Evolutionary conservation across 2,888 invertebrate species (phyloP), one percentile per base, ranked within the genome.

Genomic region (Drosophila trichaetosa): DNA sequence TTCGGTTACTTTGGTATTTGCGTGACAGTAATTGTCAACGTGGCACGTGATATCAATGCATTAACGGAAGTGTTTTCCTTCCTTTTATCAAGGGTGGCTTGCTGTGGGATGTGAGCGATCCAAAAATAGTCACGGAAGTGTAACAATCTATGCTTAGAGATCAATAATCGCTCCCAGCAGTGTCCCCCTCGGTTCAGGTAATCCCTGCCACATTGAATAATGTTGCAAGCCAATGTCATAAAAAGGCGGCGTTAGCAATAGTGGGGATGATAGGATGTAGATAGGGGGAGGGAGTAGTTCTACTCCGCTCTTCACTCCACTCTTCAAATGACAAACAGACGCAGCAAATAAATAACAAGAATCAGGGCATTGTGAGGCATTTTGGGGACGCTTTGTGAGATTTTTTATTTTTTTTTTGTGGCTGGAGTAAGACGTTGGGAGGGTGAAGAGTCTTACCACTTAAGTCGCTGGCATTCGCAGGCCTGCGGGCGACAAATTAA

Each of bases 261-360:
- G 59, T 49, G 42, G 36, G 11, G 33, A 31, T 48, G 18, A 16
- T 18, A 16, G 42, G 16, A 38, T 27, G 21, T 8, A 2, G 36
- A 54, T 24, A 7, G 36, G 7, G 27, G 18, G 54, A 18, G 60
- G 42, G 54, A 16, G 24, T n/a, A 38, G 49, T 52, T 27, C 10
- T 11, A 10, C 61, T 31, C 29, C 68, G n/a, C 54, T 52, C 49
- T 36, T 21, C 68, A 16, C 54, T 52, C 49, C 68, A 69, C 63
- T 59, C 71, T 72, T 62, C 64, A 73, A 86, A 86, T 83, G 89
- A 86, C 86, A 88, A 86, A 86, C 87, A 87, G 87, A 87, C 90
- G 79, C 84, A 79, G 49, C 89, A 87, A 87, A 87, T 87, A 90
- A 87, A 87, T 87, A 81, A 90, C 89, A 53, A 69, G 69, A 73